Conservation (phyloP, 2,113 vertebrate genomes). For the Centropristis striata region DNA sequence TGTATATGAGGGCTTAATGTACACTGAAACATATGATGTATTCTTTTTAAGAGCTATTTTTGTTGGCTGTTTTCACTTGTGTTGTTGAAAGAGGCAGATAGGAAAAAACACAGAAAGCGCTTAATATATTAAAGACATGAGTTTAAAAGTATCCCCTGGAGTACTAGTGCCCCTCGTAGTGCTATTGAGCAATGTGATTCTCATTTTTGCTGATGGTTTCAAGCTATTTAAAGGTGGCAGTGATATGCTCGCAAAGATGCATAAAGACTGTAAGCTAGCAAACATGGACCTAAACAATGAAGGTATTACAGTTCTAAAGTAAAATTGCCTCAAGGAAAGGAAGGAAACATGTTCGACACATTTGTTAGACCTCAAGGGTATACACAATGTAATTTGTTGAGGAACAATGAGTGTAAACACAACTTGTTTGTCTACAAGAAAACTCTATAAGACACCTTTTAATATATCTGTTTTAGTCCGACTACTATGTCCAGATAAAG, state of each 20-base stretch:
- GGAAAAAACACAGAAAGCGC: not conserved
- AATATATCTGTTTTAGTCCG: not conserved
- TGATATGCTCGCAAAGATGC: not conserved
- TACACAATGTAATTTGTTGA: not conserved
- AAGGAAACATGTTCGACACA: not conserved
- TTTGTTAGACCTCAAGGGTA: not conserved
- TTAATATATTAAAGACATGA: not conserved
- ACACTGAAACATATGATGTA: not conserved
- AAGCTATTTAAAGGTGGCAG: not conserved
- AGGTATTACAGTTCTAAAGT: not conserved
- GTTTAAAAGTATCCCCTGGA: not conserved
- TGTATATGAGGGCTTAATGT: not conserved
- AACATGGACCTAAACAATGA: not conserved
- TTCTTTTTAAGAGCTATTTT: conserved; percentile 6
- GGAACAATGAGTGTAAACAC: not conserved
- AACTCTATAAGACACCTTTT: not conserved
- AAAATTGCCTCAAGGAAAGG: not conserved
- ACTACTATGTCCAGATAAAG: not conserved
- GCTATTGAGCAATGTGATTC: not conserved
- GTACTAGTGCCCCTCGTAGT: not conserved
- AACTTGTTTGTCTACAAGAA: not conserved
- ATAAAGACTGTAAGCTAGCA: not conserved
- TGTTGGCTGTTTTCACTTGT: not conserved
- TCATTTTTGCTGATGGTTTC: not conserved
- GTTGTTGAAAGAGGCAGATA: not conserved